A percentile compares a stretch with the other conserved stretches of the same genome.
These are phyloP conservation scores for Macquaria australasica DNA, from an alignment of 2,113 vertebrate species.

Conservation along the genomic window DNA sequence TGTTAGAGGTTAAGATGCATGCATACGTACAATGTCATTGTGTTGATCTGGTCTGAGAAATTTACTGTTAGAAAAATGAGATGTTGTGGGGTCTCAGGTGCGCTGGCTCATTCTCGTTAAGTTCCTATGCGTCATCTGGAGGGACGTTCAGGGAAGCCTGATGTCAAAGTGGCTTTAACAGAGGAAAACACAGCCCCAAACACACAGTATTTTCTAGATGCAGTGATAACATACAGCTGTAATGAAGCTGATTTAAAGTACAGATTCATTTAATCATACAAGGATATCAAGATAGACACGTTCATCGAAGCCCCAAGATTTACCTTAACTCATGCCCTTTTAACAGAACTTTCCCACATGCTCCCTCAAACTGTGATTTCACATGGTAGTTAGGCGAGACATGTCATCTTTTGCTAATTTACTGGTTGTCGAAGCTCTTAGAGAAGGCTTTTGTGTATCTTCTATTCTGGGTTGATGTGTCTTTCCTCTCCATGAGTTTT, in stretches of 20 bases:
- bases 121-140: conserved; percentile 50
- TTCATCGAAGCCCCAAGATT: background rate
- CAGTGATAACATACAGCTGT: background rate
- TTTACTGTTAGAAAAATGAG: conserved; percentile 18
- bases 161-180: conserved; percentile 65
- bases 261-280: background rate
- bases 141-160: conserved; percentile 20
- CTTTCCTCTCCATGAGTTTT: background rate
- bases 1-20: conserved; percentile 48
- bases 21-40: conserved; percentile 26
- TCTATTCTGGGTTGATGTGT: background rate
- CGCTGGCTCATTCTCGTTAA: conserved; percentile 58
- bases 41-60: conserved; percentile 28
- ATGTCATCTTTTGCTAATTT: background rate
- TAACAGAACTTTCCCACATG: background rate
- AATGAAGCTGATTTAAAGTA: background rate
- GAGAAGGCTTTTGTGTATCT: background rate
- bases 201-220: background rate
- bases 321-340: background rate
- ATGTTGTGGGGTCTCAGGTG: conserved; percentile 72
- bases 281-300: background rate
- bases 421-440: background rate
- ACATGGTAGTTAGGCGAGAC: background rate
- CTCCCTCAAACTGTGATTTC: background rate
- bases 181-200: background rate